Base-by-base conservation (phyloP, 2,797 vertebrate species). In the Leptatherina wallacei region DNA sequence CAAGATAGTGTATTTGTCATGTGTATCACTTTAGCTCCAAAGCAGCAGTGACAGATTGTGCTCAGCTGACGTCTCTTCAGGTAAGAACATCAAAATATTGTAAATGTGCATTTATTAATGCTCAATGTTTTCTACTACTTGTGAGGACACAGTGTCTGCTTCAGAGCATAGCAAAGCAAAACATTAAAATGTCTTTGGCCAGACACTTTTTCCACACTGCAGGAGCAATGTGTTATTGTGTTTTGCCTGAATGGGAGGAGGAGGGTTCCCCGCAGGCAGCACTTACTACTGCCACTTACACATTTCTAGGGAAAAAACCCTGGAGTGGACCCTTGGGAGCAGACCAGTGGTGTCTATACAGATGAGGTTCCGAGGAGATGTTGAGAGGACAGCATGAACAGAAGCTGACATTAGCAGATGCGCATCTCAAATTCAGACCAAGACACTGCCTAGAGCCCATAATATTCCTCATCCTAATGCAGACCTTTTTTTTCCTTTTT, bases 231-330 rank as follows among this genome's bases (percentile, higher is more conserved):
- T 65, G 40, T 47, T 12, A 33, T 47, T 54, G 65, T 54, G 59
- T 33, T 70, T 52, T 52, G 51, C 29, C 61, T 54, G 54, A 73
- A n/a, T 33, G 40, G 56, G 51, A 61, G 29, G 42, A 35, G 36
- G 13, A 57, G 57, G 36, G 22, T 55, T 64, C 70, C 63, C 70
- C 12, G 1, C 49, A 72, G 58, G 55, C 49, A 56, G 33, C 63
- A 57, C 38, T 80, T 71, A 69, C 22, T 32, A 14, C 24, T 56
- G 10, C 54, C 55, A 59, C 59, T 61, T 51, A 56, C 64, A 60
- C 55, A 47, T 61, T 29, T 69, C 54, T 65, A 56, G 20, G 32
- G 61, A 27, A 59, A 59, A 77, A 29, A 77, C 66, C 65, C 63
- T 42, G 42, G 8, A 47, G 74, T 32, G 58, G 27, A 64, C 64